phyloP scores from a whole-genome alignment of 2,888 invertebrate species.

The Oscheius myriophilus region DNA sequence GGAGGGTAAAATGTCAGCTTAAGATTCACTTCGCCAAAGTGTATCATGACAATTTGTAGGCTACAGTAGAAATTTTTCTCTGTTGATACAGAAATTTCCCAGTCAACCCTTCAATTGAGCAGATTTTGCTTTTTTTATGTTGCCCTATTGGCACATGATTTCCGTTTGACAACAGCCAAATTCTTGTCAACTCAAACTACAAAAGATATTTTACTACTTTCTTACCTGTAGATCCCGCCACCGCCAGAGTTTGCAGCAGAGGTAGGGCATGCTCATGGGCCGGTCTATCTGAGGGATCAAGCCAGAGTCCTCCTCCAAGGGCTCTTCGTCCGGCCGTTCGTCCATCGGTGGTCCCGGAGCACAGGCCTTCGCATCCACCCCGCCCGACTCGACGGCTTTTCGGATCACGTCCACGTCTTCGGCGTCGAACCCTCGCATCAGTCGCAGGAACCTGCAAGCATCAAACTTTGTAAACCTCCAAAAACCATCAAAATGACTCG shows the following conservation, averaged over 20 bases:
- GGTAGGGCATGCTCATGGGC: slow-evolving; percentile 69
- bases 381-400: slow-evolving; percentile 59
- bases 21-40: too few relatives aligned
- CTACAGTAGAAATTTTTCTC: too few relatives aligned
- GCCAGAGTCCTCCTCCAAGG: slow-evolving; percentile 63
- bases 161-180: neutral
- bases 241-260: slow-evolving; percentile 69
- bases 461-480: too few relatives aligned
- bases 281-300: slow-evolving; percentile 69
- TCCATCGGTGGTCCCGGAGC: slow-evolving; percentile 70
- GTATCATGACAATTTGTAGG: too few relatives aligned
- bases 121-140: too few relatives aligned
- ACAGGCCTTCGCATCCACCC: slow-evolving; percentile 62
- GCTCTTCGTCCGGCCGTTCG: slow-evolving; percentile 59
- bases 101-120: too few relatives aligned
- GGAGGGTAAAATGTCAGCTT: too few relatives aligned
- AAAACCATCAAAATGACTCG: too few relatives aligned
- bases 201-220: neutral
- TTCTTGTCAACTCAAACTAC: neutral
- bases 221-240: slow-evolving; percentile 68
- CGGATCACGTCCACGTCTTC: slow-evolving; percentile 69
- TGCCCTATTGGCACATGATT: too few relatives aligned
- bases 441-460: slow-evolving; percentile 61
- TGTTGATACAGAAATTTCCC: too few relatives aligned
- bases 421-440: slow-evolving; percentile 70